A percentile compares a stretch with the other conserved stretches of the same genome.
phyloP scores from a whole-genome alignment of 1,140 invertebrate genomes.

The Heterodera carotae region DNA sequence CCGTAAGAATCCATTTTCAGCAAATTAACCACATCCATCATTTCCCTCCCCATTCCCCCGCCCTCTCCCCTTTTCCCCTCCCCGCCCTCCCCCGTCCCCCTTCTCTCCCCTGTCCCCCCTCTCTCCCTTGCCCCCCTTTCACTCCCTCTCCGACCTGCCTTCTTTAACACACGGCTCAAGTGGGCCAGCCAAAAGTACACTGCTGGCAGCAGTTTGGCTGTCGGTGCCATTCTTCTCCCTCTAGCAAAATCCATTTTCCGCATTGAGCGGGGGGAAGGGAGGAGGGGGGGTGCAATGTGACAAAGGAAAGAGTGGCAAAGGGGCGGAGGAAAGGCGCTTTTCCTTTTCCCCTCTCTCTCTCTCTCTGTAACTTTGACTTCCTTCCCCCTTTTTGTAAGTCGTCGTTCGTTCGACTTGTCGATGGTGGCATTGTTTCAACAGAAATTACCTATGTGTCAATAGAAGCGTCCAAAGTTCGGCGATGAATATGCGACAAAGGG shows the following conservation, averaged over 20 bases:
- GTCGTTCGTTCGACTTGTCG: not conserved
- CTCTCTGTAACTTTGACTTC: not conserved
- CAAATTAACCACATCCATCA: too few species aligned
- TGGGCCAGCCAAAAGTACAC: not conserved
- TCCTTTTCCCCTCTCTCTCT: not conserved
- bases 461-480: not conserved
- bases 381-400: not conserved
- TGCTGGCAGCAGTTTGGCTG: not conserved
- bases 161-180: not conserved
- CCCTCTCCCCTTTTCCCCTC: not conserved
- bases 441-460: not conserved
- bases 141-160: too few species aligned
- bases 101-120: too few species aligned
- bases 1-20: too few species aligned
- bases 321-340: not conserved
- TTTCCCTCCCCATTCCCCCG: too few species aligned
- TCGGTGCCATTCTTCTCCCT: not conserved
- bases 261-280: not conserved
- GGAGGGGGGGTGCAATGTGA: too few species aligned
- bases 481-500: not conserved
- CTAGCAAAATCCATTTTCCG: not conserved
- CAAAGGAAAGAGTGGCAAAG: not conserved
- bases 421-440: not conserved
- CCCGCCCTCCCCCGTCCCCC: too few species aligned
- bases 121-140: too few species aligned